A percentile compares a stretch with the other conserved stretches of the same genome.
Conservation (phyloP, 2,797 vertebrate genomes). For the Botia almorhae region DNA sequence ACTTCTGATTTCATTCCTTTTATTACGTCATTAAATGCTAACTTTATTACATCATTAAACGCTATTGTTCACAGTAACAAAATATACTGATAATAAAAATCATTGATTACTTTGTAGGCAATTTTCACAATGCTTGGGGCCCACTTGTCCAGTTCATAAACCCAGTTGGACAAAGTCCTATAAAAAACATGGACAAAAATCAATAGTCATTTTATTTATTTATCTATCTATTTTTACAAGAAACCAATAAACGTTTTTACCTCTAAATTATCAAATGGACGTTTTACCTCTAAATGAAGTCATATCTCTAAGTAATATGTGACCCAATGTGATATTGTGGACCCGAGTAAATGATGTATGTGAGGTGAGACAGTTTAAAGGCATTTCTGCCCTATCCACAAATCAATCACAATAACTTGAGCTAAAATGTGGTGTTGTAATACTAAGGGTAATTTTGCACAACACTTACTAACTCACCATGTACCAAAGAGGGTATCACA, state of each 20-base stretch:
- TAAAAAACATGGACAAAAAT: slow-evolving; percentile 26
- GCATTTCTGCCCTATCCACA: slow-evolving; percentile 9
- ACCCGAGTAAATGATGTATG: slow-evolving; percentile 22
- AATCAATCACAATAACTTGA: slow-evolving; percentile 20
- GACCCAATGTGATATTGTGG: background rate
- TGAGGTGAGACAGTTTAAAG: slow-evolving; percentile 25
- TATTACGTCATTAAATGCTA: background rate
- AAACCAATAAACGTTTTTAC: background rate
- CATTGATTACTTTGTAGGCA: slow-evolving; percentile 83
- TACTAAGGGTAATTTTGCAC: background rate
- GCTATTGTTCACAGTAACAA: background rate
- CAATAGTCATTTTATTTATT: slow-evolving; percentile 33
- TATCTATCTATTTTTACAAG: background rate
- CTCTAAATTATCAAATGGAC: background rate
- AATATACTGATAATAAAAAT: slow-evolving; percentile 15
- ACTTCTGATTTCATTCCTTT: slow-evolving; percentile 5
- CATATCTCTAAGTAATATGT: slow-evolving; percentile 28
- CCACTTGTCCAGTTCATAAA: slow-evolving; percentile 92
- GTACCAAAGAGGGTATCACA: background rate
- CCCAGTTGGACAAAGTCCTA: slow-evolving; percentile 91
- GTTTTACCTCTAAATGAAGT: slow-evolving; percentile 6
- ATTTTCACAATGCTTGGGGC: slow-evolving; percentile 91
- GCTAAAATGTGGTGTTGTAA: background rate
- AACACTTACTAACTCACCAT: background rate
- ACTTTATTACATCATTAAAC: background rate